Evolutionary conservation across 1,140 invertebrate genomes (phyloP).

Genomic region (Theocolax elegans): DNA sequence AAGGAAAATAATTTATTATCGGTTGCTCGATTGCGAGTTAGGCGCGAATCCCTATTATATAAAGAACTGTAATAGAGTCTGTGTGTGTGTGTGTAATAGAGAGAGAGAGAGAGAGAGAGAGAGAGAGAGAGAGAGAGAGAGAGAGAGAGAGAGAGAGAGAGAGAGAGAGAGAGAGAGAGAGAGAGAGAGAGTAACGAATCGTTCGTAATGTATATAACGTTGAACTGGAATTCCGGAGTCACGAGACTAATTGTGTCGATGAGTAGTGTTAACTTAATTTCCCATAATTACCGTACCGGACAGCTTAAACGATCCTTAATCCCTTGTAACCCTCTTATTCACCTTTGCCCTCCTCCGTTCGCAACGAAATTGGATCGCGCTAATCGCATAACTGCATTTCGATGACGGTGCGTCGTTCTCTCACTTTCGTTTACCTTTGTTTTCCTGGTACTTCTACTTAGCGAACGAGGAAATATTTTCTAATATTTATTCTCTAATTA

Average conservation of each 20-base stretch:
- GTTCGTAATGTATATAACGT: too few species aligned
- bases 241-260: constrained; percentile 19
- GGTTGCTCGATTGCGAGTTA: too few species aligned
- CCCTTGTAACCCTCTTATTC: constrained; percentile 23
- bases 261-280: constrained; percentile 35
- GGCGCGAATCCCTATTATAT: too few species aligned
- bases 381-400: constrained; percentile 38
- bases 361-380: constrained; percentile 24
- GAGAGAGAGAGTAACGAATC: too few species aligned
- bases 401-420: constrained; percentile 24
- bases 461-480: constrained; percentile 15
- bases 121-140: too few species aligned
- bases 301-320: constrained; percentile 21
- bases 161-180: too few species aligned
- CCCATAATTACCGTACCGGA: constrained; percentile 26
- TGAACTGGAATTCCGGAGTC: not conserved
- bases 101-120: too few species aligned
- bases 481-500: too few species aligned
- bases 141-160: too few species aligned
- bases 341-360: not conserved
- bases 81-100: too few species aligned
- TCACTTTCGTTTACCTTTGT: not conserved
- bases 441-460: not conserved
- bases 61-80: too few species aligned
- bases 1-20: too few species aligned